Conservation (phyloP, 2,888 invertebrate species). For the Aphodius granarius region DNA sequence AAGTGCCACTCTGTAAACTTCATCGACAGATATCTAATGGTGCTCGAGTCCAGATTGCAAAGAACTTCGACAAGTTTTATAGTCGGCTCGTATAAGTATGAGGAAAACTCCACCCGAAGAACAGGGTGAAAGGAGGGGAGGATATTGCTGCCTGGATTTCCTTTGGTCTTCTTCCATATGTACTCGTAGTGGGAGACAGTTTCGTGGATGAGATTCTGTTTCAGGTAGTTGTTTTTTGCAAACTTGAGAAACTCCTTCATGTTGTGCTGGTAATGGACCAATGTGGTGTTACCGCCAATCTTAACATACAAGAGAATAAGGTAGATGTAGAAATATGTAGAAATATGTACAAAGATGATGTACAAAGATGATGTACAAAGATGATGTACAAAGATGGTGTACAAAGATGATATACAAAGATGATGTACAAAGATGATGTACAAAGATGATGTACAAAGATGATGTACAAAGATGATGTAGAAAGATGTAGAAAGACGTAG, state of each 20-base stretch:
- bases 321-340: neutral
- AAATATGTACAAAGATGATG: neutral
- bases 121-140: constrained; percentile 15
- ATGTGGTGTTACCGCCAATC: constrained; percentile 29
- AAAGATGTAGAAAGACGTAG: too few species aligned
- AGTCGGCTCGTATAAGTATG: constrained; percentile 13
- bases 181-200: constrained; percentile 30
- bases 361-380: neutral
- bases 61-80: constrained; percentile 11
- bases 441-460: too few species aligned
- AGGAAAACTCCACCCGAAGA: constrained; percentile 8
- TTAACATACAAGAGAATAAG: neutral
- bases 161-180: constrained; percentile 32
- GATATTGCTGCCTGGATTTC: neutral
- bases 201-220: constrained; percentile 24
- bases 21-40: constrained; percentile 25
- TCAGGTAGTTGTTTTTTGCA: constrained; percentile 23
- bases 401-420: too few species aligned
- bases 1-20: constrained; percentile 27
- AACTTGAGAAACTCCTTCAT: constrained; percentile 31
- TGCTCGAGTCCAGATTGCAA: constrained; percentile 8
- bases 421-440: too few species aligned
- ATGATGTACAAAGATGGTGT: neutral
- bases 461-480: too few species aligned
- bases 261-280: constrained; percentile 30